phyloP scores from a whole-genome alignment of 1,140 invertebrate genomes.

The Megalopta genalis region DNA sequence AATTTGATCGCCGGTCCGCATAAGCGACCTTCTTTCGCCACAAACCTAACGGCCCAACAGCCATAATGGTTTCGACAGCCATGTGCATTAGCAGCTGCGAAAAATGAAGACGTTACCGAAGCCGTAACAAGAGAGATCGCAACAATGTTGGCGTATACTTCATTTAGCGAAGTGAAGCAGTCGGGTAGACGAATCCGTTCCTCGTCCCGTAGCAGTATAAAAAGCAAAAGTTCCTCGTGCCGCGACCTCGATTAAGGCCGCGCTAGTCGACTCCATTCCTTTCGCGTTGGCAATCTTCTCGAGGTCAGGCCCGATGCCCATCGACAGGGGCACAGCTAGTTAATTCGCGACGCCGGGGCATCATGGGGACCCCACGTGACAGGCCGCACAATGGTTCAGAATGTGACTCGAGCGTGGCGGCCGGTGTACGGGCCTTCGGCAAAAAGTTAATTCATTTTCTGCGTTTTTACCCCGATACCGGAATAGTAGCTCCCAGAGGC shows the following conservation, averaged over 20 bases:
- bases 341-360: conserved; percentile 54
- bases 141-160: background rate
- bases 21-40: too few species aligned
- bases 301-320: conserved; percentile 35
- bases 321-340: conserved; percentile 42
- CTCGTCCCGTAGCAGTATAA: background rate
- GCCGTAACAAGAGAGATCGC: too few species aligned
- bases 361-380: conserved; percentile 40
- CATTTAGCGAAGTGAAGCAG: background rate
- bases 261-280: conserved; percentile 17
- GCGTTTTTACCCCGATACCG: conserved; percentile 70
- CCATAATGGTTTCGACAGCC: too few species aligned
- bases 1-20: too few species aligned
- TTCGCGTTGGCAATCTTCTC: conserved; percentile 42
- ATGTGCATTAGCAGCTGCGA: too few species aligned
- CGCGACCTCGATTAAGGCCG: conserved; percentile 45
- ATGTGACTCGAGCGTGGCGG: conserved; percentile 65
- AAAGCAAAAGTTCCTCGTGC: conserved; percentile 4
- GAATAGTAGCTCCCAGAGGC: conserved; percentile 66
- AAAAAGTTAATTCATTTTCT: conserved; percentile 78
- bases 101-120: too few species aligned
- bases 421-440: conserved; percentile 41
- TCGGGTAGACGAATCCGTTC: background rate
- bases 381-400: conserved; percentile 48
- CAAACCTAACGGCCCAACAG: too few species aligned